phyloP scores from a whole-genome alignment of 2,797 vertebrate genomes.

The Lateolabrax maculatus region DNA sequence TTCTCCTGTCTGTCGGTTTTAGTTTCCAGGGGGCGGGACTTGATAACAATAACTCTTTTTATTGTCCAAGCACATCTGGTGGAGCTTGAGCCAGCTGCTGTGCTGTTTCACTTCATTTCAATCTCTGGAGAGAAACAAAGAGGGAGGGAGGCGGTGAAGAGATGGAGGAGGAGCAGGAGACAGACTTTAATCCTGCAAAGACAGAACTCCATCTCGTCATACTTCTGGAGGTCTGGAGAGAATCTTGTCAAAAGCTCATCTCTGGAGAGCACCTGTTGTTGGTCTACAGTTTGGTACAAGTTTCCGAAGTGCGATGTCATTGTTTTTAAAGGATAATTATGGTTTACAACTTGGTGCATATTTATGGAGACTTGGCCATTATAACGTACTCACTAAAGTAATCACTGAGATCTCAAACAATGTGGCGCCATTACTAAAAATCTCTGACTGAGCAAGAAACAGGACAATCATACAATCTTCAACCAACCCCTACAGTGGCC shows the following conservation, averaged over 20 bases:
- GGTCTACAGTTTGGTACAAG: neutral
- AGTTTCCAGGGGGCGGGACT: constrained; percentile 45
- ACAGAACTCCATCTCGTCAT: constrained; percentile 19
- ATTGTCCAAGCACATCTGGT: constrained; percentile 73
- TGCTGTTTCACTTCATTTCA: constrained; percentile 51
- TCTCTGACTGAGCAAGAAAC: neutral
- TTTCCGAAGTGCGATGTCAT: constrained; percentile 21
- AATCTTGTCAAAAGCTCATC: constrained; percentile 7
- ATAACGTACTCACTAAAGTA: neutral
- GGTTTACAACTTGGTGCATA: constrained; percentile 1
- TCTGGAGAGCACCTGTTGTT: constrained; percentile 18
- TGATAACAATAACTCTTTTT: constrained; percentile 68
- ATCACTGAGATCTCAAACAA: neutral
- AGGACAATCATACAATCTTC: neutral
- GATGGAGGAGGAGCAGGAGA: constrained; percentile 28
- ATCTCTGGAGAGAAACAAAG: constrained; percentile 52
- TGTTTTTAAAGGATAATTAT: constrained; percentile 18
- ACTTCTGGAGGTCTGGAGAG: constrained; percentile 27
- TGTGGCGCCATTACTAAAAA: neutral
- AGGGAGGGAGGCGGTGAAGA: constrained; percentile 15
- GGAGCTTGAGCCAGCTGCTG: constrained; percentile 59
- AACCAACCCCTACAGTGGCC: neutral
- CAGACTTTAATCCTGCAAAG: constrained; percentile 24
- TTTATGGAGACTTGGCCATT: neutral
- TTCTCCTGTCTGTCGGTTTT: neutral